Evolutionary conservation across 2,113 vertebrate genomes (phyloP), one percentile per base, ranked within the genome.

Genomic region (Pelodiscus sinensis): DNA sequence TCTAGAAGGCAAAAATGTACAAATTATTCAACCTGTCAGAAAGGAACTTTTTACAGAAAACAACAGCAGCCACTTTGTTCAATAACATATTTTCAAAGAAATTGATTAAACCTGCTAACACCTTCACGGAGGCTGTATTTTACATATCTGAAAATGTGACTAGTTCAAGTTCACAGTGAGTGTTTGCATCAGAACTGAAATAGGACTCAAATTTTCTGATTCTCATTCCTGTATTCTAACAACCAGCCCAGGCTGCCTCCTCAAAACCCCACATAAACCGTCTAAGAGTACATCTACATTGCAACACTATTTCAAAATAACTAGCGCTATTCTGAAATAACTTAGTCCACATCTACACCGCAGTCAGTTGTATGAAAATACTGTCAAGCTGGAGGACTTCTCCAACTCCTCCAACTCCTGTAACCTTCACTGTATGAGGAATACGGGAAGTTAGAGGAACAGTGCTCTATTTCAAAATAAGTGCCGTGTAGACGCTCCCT

Each of bases 1-100:
- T 85, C 99, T 99, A 51, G 55, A 87, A 96, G 91, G 81, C 27
- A 91, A 68, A 44, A 87, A 79, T 27, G 22, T 44, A 54, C 6
- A 58, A 82, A 24, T 65, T 19, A 29, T 11, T 12, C 25, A 54
- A 16, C 16, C 11, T 19, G 35, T n/a, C 18, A 62, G 38, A 38
- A 55, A 65, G 21, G 31, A 50, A 57, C 18, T 55, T 15, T 18
- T 31, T 25, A 21, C 65, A 35, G 19, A 81, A 38, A 58, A 57
- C 21, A 35, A 19, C 4, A 58, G 60, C 51, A 29, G 54, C 54
- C 60, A 82, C 44, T 31, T 65, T 18, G 13, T 82, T 31, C 29
- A 38, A 58, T 6, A 11, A 9, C 24, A 31, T 18, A 38, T 58
- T 82, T 57, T 44, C 44, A 50, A 6, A 25, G 21, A 44, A 75